Base-by-base conservation (phyloP, 2,113 vertebrate genomes). In the Fukomys damarensis region DNA sequence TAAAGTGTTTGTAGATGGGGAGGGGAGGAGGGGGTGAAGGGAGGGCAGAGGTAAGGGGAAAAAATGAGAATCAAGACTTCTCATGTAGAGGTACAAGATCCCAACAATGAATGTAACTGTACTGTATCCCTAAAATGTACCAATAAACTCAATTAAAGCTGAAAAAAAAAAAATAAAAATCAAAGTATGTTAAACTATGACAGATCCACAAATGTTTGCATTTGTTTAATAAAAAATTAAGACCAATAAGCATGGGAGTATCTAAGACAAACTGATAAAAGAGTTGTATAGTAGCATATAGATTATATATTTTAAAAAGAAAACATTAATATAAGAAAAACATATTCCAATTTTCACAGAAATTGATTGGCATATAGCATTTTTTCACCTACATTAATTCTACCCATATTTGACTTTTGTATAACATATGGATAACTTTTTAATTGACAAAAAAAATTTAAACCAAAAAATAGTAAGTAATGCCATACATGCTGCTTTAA, bases 331-430 rank as follows among this genome's bases (percentile, higher is more conserved):
- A 59, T 16, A 81, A 81, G 30, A 85, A 89, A 93, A 90, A 76
- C 14, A 92, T 77, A 52, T n/a, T 32, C 16, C 49, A 82, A 66
- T 68, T 66, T 83, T 86, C 30, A 17, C 43, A 32, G 38, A 95
- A 87, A 91, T 93, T 82, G 93, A 68, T 52, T 82, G 32, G 22
- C 30, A 82, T 91, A 81, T 24, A 30, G 4, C n/a, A 76, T 46
- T 82, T 20, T 90, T 85, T 70, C 38, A 84, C 32, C 63, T 77
- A 93, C n/a, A 76, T 95, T 82, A 93, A 89, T 72, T 92, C 56
- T n/a, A 86, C 58, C 28, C 43, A 38, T 72, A 90, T 79, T 79
- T 65, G 61, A 91, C 68, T 84, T 87, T 28, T 83, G 3, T 38
- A 49, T 83, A 76, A 86, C 14, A 85, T 24, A 96, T 46, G 11